Base-by-base conservation (phyloP, 2,797 vertebrate species). In the Anguilla obscura region DNA sequence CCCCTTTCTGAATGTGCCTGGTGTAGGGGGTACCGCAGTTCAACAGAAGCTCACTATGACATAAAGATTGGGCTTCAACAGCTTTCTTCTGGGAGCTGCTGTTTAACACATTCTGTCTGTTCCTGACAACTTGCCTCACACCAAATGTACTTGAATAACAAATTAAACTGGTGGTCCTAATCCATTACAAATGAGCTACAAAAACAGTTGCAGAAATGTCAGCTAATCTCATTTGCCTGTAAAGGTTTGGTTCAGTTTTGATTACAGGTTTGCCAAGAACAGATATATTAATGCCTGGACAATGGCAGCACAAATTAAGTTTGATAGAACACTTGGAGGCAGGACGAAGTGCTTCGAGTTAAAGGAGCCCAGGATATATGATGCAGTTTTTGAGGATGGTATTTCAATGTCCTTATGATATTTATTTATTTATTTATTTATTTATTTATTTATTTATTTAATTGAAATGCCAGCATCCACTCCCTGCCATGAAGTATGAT, bases 21-120 rank as follows among this genome's bases (percentile, higher is more conserved):
- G 56, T 16, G 14, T 14, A 16, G 56, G 1, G 14, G 30, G 54
- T 79, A 5, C n/a, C 40, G 27, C 45, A 54, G 83, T 84, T 87
- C n/a, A 76, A 86, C 88, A 88, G 87, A 88, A 89, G 91, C 87
- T 87, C 86, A 83, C 85, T 33, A 76, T 86, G 89, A 88, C 86
- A 89, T 85, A 18, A 45, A 84, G 87, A 87, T 54, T 60, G 83
- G 30, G 88, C 48, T 84, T 66, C 69, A 87, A 66, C 76, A 45
- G 30, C 30, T 40, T 21, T 86, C 56, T 86, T 52, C 8, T 52
- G 88, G 80, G 52, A 87, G 63, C 1, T 84, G 86, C 85, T 27
- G 58, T 52, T 83, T 76, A 69, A 76, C 54, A 50, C 83, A 30
- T 40, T 69, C 86, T 86, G 56, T 83, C 85, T 87, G 87, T 58